phyloP scores from a whole-genome alignment of 2,113 vertebrate genomes.

The Gymnorhina tibicen region DNA sequence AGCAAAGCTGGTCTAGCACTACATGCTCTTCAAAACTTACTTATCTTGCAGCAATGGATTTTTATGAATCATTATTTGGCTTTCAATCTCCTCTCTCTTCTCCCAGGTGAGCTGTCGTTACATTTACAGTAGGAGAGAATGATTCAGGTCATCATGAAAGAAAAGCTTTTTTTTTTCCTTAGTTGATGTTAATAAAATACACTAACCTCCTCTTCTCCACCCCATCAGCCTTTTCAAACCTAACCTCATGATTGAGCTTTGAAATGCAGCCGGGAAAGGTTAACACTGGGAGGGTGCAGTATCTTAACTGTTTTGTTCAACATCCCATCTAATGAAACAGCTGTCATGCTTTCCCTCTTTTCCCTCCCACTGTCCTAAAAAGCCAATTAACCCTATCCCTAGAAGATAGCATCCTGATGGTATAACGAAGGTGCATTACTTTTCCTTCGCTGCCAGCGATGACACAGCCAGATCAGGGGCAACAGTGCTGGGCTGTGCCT shows the following conservation, averaged over 20 bases:
- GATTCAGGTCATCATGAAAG: not conserved
- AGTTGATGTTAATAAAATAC: conserved; percentile 5
- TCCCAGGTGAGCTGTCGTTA: conserved; percentile 13
- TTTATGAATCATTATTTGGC: conserved; percentile 16
- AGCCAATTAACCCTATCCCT: conserved; percentile 18
- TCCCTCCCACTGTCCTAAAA: not conserved
- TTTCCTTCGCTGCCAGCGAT: not conserved
- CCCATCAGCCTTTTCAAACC: not conserved
- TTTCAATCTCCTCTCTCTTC: conserved; percentile 3
- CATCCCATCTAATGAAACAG: not conserved
- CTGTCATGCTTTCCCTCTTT: not conserved
- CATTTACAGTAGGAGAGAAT: conserved; percentile 1
- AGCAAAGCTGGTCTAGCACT: not conserved
- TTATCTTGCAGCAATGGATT: conserved; percentile 21
- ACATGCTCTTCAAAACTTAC: conserved; percentile 21
- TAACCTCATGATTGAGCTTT: not conserved
- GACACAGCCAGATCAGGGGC: not conserved
- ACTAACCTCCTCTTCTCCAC: not conserved
- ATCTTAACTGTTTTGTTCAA: not conserved
- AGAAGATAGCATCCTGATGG: not conserved
- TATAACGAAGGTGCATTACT: not conserved
- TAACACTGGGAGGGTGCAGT: not conserved
- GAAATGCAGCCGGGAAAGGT: not conserved
- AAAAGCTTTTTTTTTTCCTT: not conserved
- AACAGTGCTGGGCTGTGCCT: fast-evolving